Percentiles rank a stretch among this genome's conserved stretches.
Conservation (phyloP, 2,113 vertebrate species). For the Orcinus orca region DNA sequence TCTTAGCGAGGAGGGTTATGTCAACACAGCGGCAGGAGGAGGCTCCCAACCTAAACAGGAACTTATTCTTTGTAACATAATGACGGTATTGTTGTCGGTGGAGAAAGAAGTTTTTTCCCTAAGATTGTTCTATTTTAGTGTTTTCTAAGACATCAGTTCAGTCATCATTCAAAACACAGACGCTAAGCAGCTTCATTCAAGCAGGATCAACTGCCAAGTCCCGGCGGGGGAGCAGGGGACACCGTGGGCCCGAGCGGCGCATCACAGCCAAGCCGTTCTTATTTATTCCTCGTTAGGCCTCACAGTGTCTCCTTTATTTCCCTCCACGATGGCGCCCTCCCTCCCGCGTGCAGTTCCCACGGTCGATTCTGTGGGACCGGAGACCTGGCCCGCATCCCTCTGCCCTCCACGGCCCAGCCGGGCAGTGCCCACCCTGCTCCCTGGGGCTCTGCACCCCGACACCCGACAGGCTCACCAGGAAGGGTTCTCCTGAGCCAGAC, state of each 20-base stretch:
- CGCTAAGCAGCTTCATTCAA: fast-evolving
- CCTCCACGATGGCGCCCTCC: fast-evolving
- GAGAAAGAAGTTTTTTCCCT: neutral
- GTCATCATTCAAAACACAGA: fast-evolving
- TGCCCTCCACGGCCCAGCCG: neutral
- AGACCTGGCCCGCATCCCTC: neutral
- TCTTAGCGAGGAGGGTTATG: neutral
- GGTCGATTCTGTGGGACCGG: neutral
- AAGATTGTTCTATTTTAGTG: neutral
- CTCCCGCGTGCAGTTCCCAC: fast-evolving
- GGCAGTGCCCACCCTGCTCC: no score
- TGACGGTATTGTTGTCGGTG: neutral
- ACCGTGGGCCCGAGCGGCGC: fast-evolving
- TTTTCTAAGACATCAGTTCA: neutral
- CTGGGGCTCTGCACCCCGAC: fast-evolving
- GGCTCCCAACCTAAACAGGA: neutral
- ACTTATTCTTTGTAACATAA: neutral
- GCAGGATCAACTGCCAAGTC: neutral
- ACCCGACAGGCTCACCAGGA: fast-evolving
- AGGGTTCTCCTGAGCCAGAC: neutral
- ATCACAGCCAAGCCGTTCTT: fast-evolving
- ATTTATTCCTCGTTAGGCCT: fast-evolving
- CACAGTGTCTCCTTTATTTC: fast-evolving
- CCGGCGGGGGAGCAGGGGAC: fast-evolving
- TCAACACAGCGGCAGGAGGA: neutral